Percentiles rank a stretch among this genome's conserved stretches.
These are phyloP conservation scores for Thryonomys swinderianus DNA, from an alignment of 2,113 vertebrate genomes.

Conservation along the genomic window DNA sequence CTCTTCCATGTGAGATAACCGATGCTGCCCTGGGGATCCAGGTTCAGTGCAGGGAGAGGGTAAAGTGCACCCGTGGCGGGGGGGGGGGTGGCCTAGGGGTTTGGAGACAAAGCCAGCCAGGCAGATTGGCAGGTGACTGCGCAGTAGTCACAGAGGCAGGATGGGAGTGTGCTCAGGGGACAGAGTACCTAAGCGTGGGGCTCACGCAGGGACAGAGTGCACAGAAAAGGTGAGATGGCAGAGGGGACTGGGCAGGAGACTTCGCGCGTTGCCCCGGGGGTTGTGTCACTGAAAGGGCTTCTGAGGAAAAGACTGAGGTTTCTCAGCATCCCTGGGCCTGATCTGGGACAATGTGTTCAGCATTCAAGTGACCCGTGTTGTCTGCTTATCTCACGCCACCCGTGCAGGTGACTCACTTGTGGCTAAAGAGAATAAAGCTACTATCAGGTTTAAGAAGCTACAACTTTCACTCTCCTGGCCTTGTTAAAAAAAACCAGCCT, in stretches of 20 bases:
- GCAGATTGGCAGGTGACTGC: neutral
- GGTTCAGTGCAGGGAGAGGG: neutral
- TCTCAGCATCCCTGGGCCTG: neutral
- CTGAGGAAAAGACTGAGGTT: neutral
- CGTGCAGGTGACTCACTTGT: neutral
- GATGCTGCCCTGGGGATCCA: neutral
- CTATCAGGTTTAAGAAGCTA: neutral
- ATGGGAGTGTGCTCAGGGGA: neutral
- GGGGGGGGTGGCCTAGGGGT: neutral
- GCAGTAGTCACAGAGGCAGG: neutral
- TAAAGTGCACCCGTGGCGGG: neutral
- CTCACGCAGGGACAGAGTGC: neutral
- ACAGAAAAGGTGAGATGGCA: neutral
- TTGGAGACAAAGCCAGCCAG: neutral
- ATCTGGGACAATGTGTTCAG: neutral
- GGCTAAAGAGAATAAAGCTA: conserved; percentile 2
- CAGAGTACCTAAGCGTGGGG: neutral
- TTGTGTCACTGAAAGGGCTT: neutral
- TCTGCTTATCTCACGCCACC: neutral
- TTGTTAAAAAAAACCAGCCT: neutral
- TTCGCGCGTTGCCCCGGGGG: neutral
- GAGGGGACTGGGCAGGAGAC: neutral
- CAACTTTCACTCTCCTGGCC: neutral
- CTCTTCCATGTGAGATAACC: neutral
- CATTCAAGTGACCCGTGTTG: neutral